Base-by-base conservation (phyloP, 2,113 vertebrate genomes). In the Dromaius novaehollandiae region DNA sequence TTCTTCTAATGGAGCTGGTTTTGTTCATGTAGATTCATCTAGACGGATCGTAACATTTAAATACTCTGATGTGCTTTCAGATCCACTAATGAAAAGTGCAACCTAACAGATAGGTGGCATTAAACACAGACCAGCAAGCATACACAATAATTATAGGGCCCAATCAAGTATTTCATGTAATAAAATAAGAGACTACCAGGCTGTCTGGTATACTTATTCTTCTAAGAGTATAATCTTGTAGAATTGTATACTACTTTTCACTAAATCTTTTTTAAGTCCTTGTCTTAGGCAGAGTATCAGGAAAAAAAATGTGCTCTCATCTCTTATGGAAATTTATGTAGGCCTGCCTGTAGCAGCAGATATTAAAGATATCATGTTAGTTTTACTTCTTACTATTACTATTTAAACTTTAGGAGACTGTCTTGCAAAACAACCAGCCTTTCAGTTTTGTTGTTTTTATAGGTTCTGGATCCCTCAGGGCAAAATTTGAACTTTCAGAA, bases 391-490 rank as follows among this genome's bases (percentile, higher is more conserved):
- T 46, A 70, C 17, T n/a, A n/a, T n/a, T n/a, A n/a, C n/a, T 83
- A 6, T 44, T 66, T 34, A 48, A 73, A 74, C 9, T 36, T 66
- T 9, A 15, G 9, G 24, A 75, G 11, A 60, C 61, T 0, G 12
- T 78, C 19, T 60, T 75, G 55, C 20, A 38, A 81, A 78, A 46
- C 10, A 55, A 66, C 17, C 46, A 92, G 18, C 36, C 77, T 88
- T 61, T 88, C 40, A 7, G 4, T 81, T 74, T 75, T 77, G 13
- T 77, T 98, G 48, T 73, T 91, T 78, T 64, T 94, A 5, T 89
- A 99, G 99, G 99, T 86, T 98, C 99, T 69, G 99, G 99, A 73
- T 99, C 99, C 74, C 98, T 99, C 88, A 98, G 99, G 97, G 99
- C 99, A 91, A 99, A 99, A 97, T 99, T 99, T 98, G 99, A 99